phyloP scores from a whole-genome alignment of 1,140 invertebrate genomes.

The Antheraea mylitta region DNA sequence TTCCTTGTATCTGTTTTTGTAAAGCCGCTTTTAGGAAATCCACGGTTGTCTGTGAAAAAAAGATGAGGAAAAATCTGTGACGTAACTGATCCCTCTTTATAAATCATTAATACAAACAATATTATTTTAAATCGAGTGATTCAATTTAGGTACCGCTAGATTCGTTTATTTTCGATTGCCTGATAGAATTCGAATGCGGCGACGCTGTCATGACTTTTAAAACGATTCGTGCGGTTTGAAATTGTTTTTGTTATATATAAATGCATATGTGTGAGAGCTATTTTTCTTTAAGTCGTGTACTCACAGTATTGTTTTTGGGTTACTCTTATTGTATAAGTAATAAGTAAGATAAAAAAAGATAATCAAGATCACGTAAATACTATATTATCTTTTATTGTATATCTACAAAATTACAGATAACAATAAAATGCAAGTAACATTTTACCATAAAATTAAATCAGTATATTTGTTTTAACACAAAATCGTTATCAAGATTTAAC shows the following conservation, averaged over 20 bases:
- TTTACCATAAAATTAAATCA: too few relatives aligned
- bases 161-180: constrained; percentile 7
- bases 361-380: too few relatives aligned
- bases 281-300: too few relatives aligned
- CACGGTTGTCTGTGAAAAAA: constrained; percentile 35
- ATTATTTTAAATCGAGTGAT: constrained; percentile 28
- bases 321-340: too few relatives aligned
- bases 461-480: too few relatives aligned
- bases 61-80: constrained; percentile 33
- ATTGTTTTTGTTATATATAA: not conserved
- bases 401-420: too few relatives aligned
- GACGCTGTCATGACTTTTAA: not conserved
- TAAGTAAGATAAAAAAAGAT: too few relatives aligned
- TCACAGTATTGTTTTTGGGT: not conserved
- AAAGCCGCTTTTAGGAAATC: constrained; percentile 51
- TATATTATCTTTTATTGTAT: too few relatives aligned
- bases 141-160: constrained; percentile 2
- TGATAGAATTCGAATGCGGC: not conserved
- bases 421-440: too few relatives aligned
- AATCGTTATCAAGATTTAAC: too few relatives aligned
- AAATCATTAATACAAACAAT: constrained; percentile 40
- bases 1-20: constrained; percentile 52
- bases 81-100: constrained; percentile 33
- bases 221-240: not conserved
- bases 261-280: not conserved